Evolutionary conservation across 2,113 vertebrate species (phyloP), one percentile per base, ranked within the genome.

Genomic region (Zosterops hypoxanthus): DNA sequence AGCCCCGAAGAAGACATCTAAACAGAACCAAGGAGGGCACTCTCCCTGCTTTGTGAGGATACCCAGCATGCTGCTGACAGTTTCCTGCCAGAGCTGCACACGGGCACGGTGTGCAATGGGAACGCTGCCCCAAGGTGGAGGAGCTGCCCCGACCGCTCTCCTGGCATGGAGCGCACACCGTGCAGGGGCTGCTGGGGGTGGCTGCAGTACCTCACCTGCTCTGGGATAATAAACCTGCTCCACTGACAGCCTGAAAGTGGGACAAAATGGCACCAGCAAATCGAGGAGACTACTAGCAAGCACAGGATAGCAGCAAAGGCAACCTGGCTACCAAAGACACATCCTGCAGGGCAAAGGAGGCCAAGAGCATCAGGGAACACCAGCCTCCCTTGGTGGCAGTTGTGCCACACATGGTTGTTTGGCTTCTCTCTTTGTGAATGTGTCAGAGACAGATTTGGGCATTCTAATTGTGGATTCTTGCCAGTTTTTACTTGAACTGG

Each of bases 91-190:
- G 85, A 49, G 84, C 52, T 26, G 28, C 5, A 1, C 2, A 0
- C 52, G 14, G 59, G 55, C 80, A 31, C 2, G 0, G 44, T 1
- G 9, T 17, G 53, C 2, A 2, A 7, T 5, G 3, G 34, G 19
- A 47, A 44, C 8, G 57, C 34, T 42, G 39, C 56, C 66, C 1
- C 5, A 2, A 3, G 0, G 9, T 3, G 50, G 14, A 61, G 47
- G 20, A 42, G 33, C n/a, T 55, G 75, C 15, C 64, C 44, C 17
- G 7, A 3, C 28, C 22, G 14, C 19, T 34, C 33, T 64, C 8
- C 0, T 1, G 21, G 5, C 46, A 2, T 4, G 0, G 36, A 34
- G 13, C 33, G 0, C 23, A 0, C 1, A 2, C 9, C 2, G 0
- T 10, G 31, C 2, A 0, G 41, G 23, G 21, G 36, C 28, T 71